phyloP scores from a whole-genome alignment of 2,888 invertebrate species.

The Pyrocoelia pectoralis region DNA sequence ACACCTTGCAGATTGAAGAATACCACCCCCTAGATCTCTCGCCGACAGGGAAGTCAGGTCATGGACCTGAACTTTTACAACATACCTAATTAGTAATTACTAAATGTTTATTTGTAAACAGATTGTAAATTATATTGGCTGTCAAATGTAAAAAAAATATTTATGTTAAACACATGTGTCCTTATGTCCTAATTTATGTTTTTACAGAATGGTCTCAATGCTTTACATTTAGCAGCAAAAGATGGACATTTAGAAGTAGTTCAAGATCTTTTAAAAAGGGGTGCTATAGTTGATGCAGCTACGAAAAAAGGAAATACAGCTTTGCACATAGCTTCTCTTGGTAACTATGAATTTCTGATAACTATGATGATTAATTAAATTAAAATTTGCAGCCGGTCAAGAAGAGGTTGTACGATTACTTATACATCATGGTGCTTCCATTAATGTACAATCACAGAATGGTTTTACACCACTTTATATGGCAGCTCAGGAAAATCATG shows the following conservation, averaged over 20 bases:
- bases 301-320: slow-evolving; percentile 98
- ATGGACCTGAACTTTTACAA: too few species aligned
- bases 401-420: slow-evolving; percentile 91
- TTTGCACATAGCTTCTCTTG: slow-evolving; percentile 94
- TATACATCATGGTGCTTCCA: slow-evolving; percentile 89
- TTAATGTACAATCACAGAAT: slow-evolving; percentile 96
- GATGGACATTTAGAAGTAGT: slow-evolving; percentile 97
- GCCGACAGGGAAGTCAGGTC: too few species aligned
- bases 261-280: slow-evolving; percentile 86
- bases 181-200: too few species aligned
- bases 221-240: slow-evolving; percentile 95
- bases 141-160: too few species aligned
- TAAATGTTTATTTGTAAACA: too few species aligned
- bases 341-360: slow-evolving; percentile 43
- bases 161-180: not conserved
- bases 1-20: too few species aligned
- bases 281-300: slow-evolving; percentile 93
- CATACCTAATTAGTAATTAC: too few species aligned
- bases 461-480: slow-evolving; percentile 99
- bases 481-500: slow-evolving; percentile 98
- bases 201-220: slow-evolving; percentile 95
- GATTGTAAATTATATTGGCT: too few species aligned
- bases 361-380: not conserved
- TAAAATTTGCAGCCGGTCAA: slow-evolving; percentile 77
- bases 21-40: too few species aligned